Evolutionary conservation across 2,888 invertebrate genomes (phyloP), one percentile per base, ranked within the genome.

Genomic region (Hyalella azteca): DNA sequence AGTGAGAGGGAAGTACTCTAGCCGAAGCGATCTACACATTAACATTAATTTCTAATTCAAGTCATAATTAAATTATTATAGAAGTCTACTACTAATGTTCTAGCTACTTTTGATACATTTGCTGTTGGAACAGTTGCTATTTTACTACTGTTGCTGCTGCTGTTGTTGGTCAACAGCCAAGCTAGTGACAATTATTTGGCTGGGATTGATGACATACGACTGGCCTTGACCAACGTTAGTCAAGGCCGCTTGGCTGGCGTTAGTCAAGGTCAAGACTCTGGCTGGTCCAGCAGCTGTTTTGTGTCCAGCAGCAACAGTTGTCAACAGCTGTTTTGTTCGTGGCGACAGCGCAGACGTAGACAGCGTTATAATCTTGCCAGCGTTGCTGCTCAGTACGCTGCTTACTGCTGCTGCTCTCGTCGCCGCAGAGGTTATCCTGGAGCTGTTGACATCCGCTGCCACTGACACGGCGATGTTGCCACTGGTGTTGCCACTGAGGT

Each of bases 301-400:
- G n/a, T n/a, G n/a, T 9, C 45, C 45, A 5, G 66, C 66, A 29
- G 66, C 66, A 0, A 36, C 66, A 9, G 66, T 66, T 19, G 66
- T 66, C 66, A 66, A 36, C 39, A 66, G 66, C 36, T 66, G 66
- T 19, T 66, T 66, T 2, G 66, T 66, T 15, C 66, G n/a, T 7
- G 66, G 66, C 39, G 66, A 66, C 19, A 66, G 66, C 66, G 66
- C 66, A 36, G 66, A 66, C 66, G 66, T 66, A 1, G 66, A 66
- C 66, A 66, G 36, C 36, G 66, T 66, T 5, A 66, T 66, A 4
- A 66, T 66, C 39, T 66, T 66, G 13, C 66, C 66, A 19, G 36
- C 36, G 66, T 66, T 66, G 66, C 36, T 66, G 36, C 19, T 36
- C 2, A 66, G 66, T 19, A 66, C 66, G 66, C 39, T 66, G 66